phyloP scores from a whole-genome alignment of 2,888 invertebrate genomes.

The Epinotia nisella region DNA sequence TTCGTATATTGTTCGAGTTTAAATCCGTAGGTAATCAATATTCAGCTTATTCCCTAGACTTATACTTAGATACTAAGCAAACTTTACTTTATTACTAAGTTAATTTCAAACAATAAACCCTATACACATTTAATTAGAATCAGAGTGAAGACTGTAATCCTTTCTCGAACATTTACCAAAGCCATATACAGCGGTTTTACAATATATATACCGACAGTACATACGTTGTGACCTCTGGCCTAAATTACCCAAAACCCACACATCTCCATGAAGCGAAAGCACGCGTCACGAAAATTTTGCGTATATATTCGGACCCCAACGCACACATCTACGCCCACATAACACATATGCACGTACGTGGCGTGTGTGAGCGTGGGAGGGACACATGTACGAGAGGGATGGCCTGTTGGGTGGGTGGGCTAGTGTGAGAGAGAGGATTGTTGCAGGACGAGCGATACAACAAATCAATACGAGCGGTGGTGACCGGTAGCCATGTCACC shows the following conservation, averaged over 20 bases:
- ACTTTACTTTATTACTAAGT: background rate
- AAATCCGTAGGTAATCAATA: background rate
- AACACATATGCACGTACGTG: slow-evolving; percentile 65
- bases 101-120: slow-evolving; percentile 18
- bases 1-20: background rate
- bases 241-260: slow-evolving; percentile 48
- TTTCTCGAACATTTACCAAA: slow-evolving; percentile 31
- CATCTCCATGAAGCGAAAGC: slow-evolving; percentile 45
- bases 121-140: slow-evolving; percentile 10
- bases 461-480: slow-evolving; percentile 86
- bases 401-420: slow-evolving; percentile 50
- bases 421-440: slow-evolving; percentile 74
- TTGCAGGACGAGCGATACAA: slow-evolving; percentile 85
- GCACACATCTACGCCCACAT: slow-evolving; percentile 60
- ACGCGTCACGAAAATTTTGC: slow-evolving; percentile 70
- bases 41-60: background rate
- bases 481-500: slow-evolving; percentile 86
- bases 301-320: slow-evolving; percentile 77
- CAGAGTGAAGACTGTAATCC: slow-evolving; percentile 26
- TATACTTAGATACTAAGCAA: background rate
- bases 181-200: slow-evolving; percentile 33
- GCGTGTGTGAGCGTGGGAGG: slow-evolving; percentile 76
- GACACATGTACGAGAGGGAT: slow-evolving; percentile 67
- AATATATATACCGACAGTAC: slow-evolving; percentile 22
- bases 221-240: slow-evolving; percentile 51